These are phyloP conservation scores for Branchinecta sandiegonensis DNA, from an alignment of 2,888 invertebrate genomes.

Conservation along the genomic window DNA sequence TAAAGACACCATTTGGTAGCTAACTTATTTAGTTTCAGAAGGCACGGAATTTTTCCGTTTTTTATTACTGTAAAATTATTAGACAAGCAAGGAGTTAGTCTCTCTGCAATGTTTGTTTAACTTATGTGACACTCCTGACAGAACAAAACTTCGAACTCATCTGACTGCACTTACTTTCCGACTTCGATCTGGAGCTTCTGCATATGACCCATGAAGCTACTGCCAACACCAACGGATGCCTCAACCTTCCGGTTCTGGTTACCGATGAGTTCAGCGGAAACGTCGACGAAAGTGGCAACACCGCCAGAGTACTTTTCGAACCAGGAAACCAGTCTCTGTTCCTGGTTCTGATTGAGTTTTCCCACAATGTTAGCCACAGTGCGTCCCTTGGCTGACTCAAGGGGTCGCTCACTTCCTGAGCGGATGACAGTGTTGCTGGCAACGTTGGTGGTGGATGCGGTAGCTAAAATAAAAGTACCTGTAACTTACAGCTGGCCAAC, in stretches of 20 bases:
- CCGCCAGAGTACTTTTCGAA: not conserved
- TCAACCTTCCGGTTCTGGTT: not conserved
- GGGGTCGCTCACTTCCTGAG: not conserved
- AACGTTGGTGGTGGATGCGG: constrained; percentile 12
- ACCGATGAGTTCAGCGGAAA: not conserved
- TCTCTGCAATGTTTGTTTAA: no score
- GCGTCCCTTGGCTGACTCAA: not conserved
- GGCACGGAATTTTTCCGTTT: no score
- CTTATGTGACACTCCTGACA: no score
- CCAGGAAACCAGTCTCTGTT: not conserved
- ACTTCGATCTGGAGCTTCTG: not conserved
- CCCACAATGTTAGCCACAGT: not conserved
- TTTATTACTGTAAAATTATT: no score
- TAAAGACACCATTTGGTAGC: no score
- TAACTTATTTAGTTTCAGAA: no score
- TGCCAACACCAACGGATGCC: not conserved
- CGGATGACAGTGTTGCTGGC: not conserved
- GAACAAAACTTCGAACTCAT: no score
- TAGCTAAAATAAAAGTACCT: not conserved
- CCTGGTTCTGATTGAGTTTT: not conserved
- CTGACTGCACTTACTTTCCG: not conserved
- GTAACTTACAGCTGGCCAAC: no score
- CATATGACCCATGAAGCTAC: constrained; percentile 10
- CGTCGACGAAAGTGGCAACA: constrained; percentile 2
- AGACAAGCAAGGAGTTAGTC: no score